Base-by-base conservation (phyloP, 2,888 invertebrate genomes). In the Pardosa pseudoannulata region DNA sequence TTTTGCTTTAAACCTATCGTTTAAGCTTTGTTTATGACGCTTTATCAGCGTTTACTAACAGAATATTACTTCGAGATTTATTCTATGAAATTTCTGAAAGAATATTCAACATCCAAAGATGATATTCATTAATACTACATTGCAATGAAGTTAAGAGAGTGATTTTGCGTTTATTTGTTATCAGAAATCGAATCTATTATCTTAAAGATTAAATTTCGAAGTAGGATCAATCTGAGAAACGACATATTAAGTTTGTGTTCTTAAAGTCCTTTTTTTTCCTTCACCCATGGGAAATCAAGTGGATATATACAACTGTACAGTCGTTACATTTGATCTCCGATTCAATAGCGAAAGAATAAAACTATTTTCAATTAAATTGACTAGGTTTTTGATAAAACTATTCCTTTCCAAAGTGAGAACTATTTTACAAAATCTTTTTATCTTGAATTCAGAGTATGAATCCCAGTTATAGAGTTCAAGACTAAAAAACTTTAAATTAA, bases 311-410 rank as follows among this genome's bases (percentile, higher is more conserved):
- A 46, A 46, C 46, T 46, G 9, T n/a, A 46, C 11, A 16, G 46
- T 46, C 46, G 46, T 46, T 46, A 16, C 46, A 46, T 46, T 46
- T 46, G n/a, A 46, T 46, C 46, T 9, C n/a, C 2, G 9, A n/a
- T 46, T 46, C 46, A 46, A 2, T 46, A 46, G 46, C 16, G 46
- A 9, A 6, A 16, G 46, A 16, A 46, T 16, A 46, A n/a, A 46
- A 46, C 46, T 46, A 46, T 46, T 46, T 16, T 46, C n/a, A 46
- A 46, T 46, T 46, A 46, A 46, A 46, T 46, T 16, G n/a, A 46
- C 46, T 2, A 46, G 46, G 16, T 16, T 46, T 46, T 46, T 46
- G 13, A 46, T 46, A 46, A n/a, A 16, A 46, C 9, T 46, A 16
- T 46, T 46, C 16, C 11, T 9, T 36, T 36, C 36, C 9, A 36